Base-by-base conservation (phyloP, 2,797 vertebrate genomes). In the Enteromius anoplus region DNA sequence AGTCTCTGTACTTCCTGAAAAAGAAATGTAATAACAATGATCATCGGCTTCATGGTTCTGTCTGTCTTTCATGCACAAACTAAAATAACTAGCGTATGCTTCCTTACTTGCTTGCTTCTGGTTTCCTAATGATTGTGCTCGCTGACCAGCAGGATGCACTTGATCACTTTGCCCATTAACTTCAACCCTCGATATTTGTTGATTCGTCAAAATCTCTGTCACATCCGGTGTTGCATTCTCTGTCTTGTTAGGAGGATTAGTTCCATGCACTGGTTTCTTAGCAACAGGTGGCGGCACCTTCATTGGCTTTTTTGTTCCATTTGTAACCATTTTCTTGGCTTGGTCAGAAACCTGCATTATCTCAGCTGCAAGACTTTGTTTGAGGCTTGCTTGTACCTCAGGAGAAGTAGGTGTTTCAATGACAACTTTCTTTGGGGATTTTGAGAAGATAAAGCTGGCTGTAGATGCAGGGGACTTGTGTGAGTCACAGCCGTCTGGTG, bases 361-460 rank as follows among this genome's bases (percentile, higher is more conserved):
- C 91, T 98, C 97, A 0, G 95, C 93, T 2, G 96, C 95, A 87
- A 97, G 92, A 85, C 93, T 97, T 86, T 93, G 96, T 89, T 96
- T 97, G 83, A 97, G 93, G 88, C 92, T 92, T 0, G 93, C 93
- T 88, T 96, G 97, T 0, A 88, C 89, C 82, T 98, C 96, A 0
- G 95, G 92, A 11, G 93, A 95, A 10, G 93, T 88, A 0, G 95
- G 83, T 0, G 95, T 93, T 86, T 99, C 97, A 1, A 98, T 93
- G 73, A 97, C 93, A 49, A 96, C 89, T 88, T 95, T 98, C 90
- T 94, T 98, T 84, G 96, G 92, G 90, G 96, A 96, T 90, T 94
- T 97, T 71, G 97, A 96, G 77, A 99, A 99, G 92, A 99, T 98
- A 85, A 99, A 99, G 90, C 97, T 99, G 87, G 98, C 98, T 0